A percentile compares a stretch with the other conserved stretches of the same genome.
Conservation (phyloP, 2,797 vertebrate genomes). For the Channa striata region DNA sequence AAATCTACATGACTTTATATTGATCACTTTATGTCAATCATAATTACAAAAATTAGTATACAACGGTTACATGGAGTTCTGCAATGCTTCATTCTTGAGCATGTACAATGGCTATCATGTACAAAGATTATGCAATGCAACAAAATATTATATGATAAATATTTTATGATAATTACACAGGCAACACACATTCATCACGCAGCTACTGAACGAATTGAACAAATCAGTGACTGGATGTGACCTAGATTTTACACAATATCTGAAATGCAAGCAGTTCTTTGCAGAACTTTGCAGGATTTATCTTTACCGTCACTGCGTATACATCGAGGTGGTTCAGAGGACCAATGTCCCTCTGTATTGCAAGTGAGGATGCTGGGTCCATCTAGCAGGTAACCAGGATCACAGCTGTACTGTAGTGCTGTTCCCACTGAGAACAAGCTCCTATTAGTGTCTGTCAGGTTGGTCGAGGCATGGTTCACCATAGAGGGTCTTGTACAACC, state of each 20-base stretch:
- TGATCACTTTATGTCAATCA: background rate
- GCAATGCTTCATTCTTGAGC: background rate
- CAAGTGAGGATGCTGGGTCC: slow-evolving; percentile 79
- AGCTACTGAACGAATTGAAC: background rate
- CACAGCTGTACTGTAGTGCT: slow-evolving; percentile 82
- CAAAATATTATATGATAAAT: too few species aligned
- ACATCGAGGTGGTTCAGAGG: slow-evolving; percentile 80
- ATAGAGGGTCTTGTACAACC: slow-evolving; percentile 77
- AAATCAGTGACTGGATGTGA: background rate
- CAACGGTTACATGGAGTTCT: background rate
- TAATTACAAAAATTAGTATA: too few species aligned
- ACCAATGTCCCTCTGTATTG: slow-evolving; percentile 76
- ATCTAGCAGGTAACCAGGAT: slow-evolving; percentile 77
- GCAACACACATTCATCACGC: background rate
- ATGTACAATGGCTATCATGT: too few species aligned
- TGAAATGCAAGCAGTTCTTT: background rate
- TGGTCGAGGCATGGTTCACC: slow-evolving; percentile 74
- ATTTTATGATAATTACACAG: background rate
- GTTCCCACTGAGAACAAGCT: slow-evolving; percentile 80
- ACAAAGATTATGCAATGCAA: too few species aligned
- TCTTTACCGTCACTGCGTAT: slow-evolving; percentile 73
- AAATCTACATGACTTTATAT: background rate
- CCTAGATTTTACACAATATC: too few species aligned
- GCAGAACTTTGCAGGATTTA: background rate
- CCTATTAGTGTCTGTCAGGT: slow-evolving; percentile 78